Evolutionary conservation across 2,797 vertebrate species (phyloP).

Genomic region (Enteromius anoplus): DNA sequence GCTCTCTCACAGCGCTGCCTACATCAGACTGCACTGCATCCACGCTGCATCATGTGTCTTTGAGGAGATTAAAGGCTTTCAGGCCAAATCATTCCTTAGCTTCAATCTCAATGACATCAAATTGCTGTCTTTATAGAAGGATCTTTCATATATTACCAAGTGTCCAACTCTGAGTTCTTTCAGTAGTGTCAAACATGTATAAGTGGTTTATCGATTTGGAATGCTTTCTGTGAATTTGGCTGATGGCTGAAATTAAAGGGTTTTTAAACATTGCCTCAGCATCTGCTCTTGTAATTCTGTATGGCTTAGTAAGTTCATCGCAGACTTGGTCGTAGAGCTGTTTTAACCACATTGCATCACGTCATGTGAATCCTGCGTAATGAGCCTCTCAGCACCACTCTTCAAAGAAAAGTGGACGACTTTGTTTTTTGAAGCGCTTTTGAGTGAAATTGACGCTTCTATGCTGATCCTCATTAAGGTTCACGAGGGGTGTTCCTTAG

Average conservation of each 20-base stretch:
- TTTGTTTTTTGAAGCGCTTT: constrained; percentile 36
- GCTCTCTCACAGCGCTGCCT: constrained; percentile 28
- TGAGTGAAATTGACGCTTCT: constrained; percentile 59
- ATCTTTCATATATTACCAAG: constrained; percentile 3
- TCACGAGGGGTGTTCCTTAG: constrained; percentile 47
- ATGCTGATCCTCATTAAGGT: constrained; percentile 62
- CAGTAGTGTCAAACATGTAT: background rate
- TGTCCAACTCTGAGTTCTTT: constrained; percentile 21
- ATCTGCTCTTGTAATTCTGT: constrained; percentile 1
- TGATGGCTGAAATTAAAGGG: constrained; percentile 4
- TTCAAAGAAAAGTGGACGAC: constrained; percentile 53
- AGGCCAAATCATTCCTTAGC: constrained; percentile 27
- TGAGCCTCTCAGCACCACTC: constrained; percentile 30
- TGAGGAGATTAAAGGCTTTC: constrained; percentile 33
- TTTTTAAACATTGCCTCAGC: background rate
- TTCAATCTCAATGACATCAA: constrained; percentile 15
- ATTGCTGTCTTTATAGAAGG: constrained; percentile 24
- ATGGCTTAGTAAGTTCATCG: constrained; percentile 3
- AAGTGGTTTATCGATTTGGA: background rate
- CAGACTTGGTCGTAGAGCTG: constrained; percentile 49
- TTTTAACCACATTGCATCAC: constrained; percentile 56
- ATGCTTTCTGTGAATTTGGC: background rate
- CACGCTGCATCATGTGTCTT: constrained; percentile 1
- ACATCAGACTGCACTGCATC: constrained; percentile 12
- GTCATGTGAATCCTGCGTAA: constrained; percentile 16